Conservation (phyloP, 1,140 invertebrate genomes). For the Drosophila ercepeae region DNA sequence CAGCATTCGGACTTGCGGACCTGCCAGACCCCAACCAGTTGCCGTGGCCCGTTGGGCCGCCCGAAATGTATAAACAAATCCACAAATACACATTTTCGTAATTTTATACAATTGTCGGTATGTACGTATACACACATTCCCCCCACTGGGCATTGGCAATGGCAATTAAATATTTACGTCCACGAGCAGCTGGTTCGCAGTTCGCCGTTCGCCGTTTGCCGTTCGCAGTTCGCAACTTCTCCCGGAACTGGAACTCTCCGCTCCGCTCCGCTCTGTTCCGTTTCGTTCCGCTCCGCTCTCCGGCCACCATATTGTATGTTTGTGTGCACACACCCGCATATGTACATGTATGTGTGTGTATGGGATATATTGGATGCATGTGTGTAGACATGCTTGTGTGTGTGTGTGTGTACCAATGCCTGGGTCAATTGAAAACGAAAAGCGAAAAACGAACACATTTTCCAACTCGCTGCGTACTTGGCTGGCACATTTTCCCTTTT, state of each 20-base stretch:
- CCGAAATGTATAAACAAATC: not conserved
- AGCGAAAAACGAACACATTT: not conserved
- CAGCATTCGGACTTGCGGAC: constrained; percentile 10
- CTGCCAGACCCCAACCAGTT: not conserved
- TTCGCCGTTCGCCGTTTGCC: no score
- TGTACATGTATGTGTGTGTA: not conserved
- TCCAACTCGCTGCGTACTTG: not conserved
- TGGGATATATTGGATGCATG: constrained; percentile 1
- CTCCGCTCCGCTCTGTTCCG: constrained; percentile 2
- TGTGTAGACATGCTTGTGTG: not conserved
- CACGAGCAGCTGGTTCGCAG: constrained; percentile 44
- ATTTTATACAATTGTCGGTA: constrained; percentile 19
- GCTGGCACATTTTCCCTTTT: not conserved
- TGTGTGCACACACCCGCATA: constrained; percentile 19
- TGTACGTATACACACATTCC: constrained; percentile 33
- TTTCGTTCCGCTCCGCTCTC: no score
- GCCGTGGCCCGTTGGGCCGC: not conserved
- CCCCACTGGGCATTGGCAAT: constrained; percentile 10
- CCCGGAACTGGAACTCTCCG: constrained; percentile 33
- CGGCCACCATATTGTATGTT: constrained; percentile 22
- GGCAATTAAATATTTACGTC: constrained; percentile 43
- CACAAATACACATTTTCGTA: constrained; percentile 1
- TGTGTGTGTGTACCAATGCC: constrained; percentile 4
- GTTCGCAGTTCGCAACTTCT: constrained; percentile 46
- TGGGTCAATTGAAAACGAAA: constrained; percentile 43